phyloP scores from a whole-genome alignment of 2,797 vertebrate species.

The Oreochromis mossambicus region DNA sequence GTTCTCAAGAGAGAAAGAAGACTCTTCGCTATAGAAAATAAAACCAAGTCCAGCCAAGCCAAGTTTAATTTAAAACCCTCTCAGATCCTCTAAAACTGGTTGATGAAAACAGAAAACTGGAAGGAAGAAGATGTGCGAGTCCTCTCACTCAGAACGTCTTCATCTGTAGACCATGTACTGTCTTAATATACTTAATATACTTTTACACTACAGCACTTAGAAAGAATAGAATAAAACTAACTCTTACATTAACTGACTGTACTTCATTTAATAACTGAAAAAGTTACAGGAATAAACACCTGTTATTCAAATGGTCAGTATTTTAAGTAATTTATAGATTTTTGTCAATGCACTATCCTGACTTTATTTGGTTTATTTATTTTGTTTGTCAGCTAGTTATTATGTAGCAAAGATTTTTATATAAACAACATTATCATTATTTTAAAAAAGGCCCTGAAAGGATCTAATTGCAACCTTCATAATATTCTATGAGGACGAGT shows the following conservation, averaged over 20 bases:
- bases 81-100: background rate
- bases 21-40: background rate
- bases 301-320: background rate
- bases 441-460: background rate
- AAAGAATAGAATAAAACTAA: background rate
- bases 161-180: background rate
- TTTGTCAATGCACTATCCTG: background rate
- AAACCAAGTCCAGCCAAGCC: background rate
- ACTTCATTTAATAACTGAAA: background rate
- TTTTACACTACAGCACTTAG: background rate
- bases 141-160: background rate
- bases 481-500: background rate
- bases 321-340: background rate
- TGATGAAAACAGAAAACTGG: background rate
- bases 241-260: background rate
- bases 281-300: background rate
- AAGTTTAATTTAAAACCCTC: background rate
- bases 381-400: background rate
- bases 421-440: background rate
- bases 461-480: background rate
- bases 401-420: background rate
- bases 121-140: background rate
- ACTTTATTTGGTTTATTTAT: background rate
- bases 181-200: background rate
- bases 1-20: background rate